Evolutionary conservation across 2,113 vertebrate genomes (phyloP), one percentile per base, ranked within the genome.

Genomic region (Cynopterus brachyotis): DNA sequence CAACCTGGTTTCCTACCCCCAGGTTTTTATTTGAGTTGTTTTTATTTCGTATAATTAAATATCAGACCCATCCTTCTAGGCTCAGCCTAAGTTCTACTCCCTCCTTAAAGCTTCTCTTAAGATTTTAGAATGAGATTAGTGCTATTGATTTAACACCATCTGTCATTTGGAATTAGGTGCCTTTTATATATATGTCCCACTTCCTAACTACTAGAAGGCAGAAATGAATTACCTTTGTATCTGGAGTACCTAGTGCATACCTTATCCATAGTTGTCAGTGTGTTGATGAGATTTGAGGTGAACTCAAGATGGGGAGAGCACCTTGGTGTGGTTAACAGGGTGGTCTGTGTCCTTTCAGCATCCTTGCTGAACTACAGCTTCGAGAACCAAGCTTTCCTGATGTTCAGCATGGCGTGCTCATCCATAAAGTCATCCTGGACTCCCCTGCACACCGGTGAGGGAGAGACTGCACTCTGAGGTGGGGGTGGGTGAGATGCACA

Each of bases 391-490:
- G 97, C 70, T 99, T 99, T 94, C 99, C 99, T 0, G 99, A 99
- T 0, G 99, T 99, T 73, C 98, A 99, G 37, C 98, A 99, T 0
- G 99, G 99, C 2, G 98, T 99, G 92, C 98, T 99, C 45, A 99
- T 99, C 97, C 99, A 99, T 98, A 99, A 98, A 97, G 99, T 99
- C 94, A 99, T 99, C 98, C 96, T 98, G 1, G 99, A 99, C 86
- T 99, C 99, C 50, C 99, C 99, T 0, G 99, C 99, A 5, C 98
- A 98, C 96, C 99, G 99, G 99, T 99, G 91, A 99, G 98, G 90
- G 72, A 50, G 28, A 20, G 72, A 20, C 24, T 75, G 69, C 24
- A 1, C 30, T 82, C 76, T 47, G 91, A 75, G 26, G 17, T 19
- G 47, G n/a, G 35, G 66, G 28, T 24, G 37, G 13, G 81, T 37